phyloP scores from a whole-genome alignment of 1,140 invertebrate species.

The Drosophila rufa region DNA sequence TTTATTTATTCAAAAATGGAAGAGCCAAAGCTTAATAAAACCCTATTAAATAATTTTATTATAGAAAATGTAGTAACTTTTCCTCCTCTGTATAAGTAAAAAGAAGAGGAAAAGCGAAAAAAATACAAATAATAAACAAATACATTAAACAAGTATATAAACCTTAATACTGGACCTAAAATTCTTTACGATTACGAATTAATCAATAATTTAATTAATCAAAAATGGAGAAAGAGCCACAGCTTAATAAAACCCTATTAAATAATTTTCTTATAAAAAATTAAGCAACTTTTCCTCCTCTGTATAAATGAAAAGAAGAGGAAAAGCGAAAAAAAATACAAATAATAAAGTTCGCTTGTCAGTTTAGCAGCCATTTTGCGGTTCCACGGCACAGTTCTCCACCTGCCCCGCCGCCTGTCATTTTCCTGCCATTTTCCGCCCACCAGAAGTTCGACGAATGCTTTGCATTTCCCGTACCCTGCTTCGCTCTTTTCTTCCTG shows the following conservation, averaged over 20 bases:
- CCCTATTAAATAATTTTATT: too few species aligned
- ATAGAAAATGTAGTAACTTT: too few species aligned
- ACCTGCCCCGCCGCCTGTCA: constrained; percentile 21
- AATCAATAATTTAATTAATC: background rate
- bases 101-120: too few species aligned
- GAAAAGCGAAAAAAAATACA: constrained; percentile 41
- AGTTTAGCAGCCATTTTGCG: constrained; percentile 85
- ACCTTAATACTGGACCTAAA: too few species aligned
- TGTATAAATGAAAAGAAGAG: constrained; percentile 29
- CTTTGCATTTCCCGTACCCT: constrained; percentile 56
- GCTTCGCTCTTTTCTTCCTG: background rate
- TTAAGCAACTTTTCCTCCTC: background rate
- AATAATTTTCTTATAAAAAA: too few species aligned
- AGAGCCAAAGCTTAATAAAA: too few species aligned
- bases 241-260: too few species aligned
- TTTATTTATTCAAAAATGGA: too few species aligned
- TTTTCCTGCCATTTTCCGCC: constrained; percentile 36
- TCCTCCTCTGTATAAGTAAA: too few species aligned
- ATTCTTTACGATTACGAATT: background rate
- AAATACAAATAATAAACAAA: too few species aligned
- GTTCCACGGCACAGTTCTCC: constrained; percentile 62
- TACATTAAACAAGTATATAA: too few species aligned
- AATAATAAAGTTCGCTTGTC: constrained; percentile 85
- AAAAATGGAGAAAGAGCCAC: too few species aligned
- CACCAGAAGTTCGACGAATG: constrained; percentile 46